Conservation (phyloP, 2,888 invertebrate genomes). For the Panopea generosa region DNA sequence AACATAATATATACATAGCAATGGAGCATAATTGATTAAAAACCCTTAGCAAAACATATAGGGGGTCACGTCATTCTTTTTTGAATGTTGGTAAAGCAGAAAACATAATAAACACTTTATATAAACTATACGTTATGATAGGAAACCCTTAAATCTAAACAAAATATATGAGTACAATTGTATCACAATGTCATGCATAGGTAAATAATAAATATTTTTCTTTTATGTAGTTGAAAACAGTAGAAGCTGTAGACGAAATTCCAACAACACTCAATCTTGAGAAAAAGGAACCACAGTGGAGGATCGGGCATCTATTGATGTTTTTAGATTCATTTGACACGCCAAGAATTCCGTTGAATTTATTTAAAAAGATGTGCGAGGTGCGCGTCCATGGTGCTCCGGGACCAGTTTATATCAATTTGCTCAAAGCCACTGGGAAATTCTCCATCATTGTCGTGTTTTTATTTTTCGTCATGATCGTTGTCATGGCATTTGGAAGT, state of each 20-base stretch:
- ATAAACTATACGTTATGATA: no score
- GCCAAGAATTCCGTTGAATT: conserved; percentile 80
- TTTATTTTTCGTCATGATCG: conserved; percentile 82
- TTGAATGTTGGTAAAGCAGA: no score
- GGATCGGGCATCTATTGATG: conserved; percentile 81
- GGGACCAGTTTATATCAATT: conserved; percentile 82
- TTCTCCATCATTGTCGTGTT: conserved; percentile 82
- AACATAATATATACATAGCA: no score
- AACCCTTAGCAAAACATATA: no score
- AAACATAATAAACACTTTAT: no score
- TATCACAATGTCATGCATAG: no score
- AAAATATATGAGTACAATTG: no score
- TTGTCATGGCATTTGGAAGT: conserved; percentile 82
- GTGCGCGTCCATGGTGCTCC: conserved; percentile 82
- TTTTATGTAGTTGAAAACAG: conserved; percentile 69
- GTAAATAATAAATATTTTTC: no score
- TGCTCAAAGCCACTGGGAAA: conserved; percentile 79
- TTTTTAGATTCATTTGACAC: conserved; percentile 83
- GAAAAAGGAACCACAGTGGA: conserved; percentile 78
- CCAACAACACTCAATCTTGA: conserved; percentile 72
- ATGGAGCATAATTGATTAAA: no score
- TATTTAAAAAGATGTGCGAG: conserved; percentile 81
- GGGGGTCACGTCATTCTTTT: no score
- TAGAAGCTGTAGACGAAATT: conserved; percentile 76
- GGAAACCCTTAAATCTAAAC: no score